Evolutionary conservation across 2,113 vertebrate species (phyloP).

Genomic region (Alaudala cheleensis): DNA sequence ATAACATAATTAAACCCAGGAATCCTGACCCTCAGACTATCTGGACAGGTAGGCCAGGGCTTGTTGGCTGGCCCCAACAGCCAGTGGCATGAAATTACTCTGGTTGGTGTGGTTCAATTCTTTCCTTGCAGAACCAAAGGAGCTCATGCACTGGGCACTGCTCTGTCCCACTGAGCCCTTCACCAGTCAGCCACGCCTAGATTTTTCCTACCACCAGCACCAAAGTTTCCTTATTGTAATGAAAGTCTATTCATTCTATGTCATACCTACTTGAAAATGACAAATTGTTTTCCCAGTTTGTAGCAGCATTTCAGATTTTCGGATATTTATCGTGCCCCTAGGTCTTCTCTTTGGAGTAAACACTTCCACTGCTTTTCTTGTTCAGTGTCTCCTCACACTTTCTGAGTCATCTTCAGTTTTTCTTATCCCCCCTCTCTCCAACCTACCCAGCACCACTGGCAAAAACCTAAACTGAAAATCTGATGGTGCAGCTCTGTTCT

Average conservation of each 20-base stretch:
- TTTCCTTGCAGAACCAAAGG: not conserved
- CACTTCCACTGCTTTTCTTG: not conserved
- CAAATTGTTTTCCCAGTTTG: not conserved
- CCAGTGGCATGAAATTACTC: not conserved
- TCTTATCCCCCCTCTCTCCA: not conserved
- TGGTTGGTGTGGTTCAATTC: not conserved
- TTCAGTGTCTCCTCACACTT: not conserved
- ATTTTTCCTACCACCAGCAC: not conserved
- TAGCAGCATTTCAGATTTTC: not conserved
- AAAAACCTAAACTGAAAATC: not conserved
- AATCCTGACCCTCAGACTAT: not conserved
- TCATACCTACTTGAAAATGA: not conserved
- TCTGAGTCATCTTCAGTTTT: not conserved
- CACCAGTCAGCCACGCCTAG: not conserved
- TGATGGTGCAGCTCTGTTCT: not conserved
- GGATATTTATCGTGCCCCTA: not conserved
- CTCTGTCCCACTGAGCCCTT: accelerated
- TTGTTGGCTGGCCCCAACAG: not conserved
- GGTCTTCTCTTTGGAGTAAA: not conserved
- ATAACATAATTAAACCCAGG: accelerated
- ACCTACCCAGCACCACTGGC: not conserved
- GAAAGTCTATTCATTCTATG: not conserved
- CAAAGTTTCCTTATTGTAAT: not conserved
- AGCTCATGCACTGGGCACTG: not conserved
- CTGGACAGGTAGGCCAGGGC: not conserved